These are phyloP conservation scores for Catamblyrhynchus diadema DNA, from an alignment of 2,797 vertebrate species.

Conservation along the genomic window DNA sequence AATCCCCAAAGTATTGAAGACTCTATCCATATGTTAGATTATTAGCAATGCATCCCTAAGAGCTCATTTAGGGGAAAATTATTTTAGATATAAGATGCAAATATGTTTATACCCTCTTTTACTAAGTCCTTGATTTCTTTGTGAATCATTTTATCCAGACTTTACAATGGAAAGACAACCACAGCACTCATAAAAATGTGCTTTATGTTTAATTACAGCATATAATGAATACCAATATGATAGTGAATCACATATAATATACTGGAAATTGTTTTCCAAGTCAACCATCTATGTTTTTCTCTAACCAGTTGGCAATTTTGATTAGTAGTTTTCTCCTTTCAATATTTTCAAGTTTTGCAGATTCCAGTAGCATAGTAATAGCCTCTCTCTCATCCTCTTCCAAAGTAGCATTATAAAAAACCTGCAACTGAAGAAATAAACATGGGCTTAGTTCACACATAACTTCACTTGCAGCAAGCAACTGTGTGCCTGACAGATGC, in stretches of 20 bases:
- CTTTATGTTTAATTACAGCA: slow-evolving; percentile 5
- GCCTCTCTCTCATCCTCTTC: slow-evolving; percentile 49
- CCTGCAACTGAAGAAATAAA: slow-evolving; percentile 69
- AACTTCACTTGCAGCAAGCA: background rate
- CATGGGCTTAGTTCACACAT: background rate
- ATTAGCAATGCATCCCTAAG: background rate
- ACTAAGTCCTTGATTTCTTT: background rate
- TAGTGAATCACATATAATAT: background rate
- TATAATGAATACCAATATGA: background rate
- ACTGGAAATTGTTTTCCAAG: background rate
- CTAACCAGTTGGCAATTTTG: slow-evolving; percentile 68
- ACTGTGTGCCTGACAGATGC: background rate
- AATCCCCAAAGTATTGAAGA: background rate
- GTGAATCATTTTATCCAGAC: background rate
- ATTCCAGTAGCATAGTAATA: slow-evolving; percentile 45
- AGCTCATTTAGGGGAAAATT: background rate
- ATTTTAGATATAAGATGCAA: background rate
- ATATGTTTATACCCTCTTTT: background rate
- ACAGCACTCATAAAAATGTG: background rate
- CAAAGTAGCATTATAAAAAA: slow-evolving; percentile 70
- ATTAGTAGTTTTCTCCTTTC: slow-evolving; percentile 39
- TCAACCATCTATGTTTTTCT: slow-evolving; percentile 60
- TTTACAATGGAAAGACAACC: background rate
- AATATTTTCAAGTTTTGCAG: slow-evolving; percentile 50
- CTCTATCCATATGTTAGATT: background rate